Conservation (phyloP, 2,113 vertebrate genomes). For the Hassar affinis region DNA sequence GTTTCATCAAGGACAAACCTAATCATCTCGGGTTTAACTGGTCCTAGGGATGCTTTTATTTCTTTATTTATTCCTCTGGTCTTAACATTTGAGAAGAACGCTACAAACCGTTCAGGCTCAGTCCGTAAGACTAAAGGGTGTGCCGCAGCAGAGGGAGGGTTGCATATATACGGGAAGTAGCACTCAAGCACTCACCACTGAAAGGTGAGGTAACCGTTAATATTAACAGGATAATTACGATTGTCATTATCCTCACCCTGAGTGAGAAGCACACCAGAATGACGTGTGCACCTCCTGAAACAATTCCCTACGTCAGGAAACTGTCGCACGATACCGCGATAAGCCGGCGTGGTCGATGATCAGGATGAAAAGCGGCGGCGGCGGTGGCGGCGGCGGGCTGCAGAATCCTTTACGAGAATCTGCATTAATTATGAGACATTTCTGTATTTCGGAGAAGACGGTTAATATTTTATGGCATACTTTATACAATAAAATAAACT, state of each 20-base stretch:
- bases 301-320: not conserved
- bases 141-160: not conserved
- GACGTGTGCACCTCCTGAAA: not conserved
- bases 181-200: not conserved
- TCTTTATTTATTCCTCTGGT: slow-evolving; percentile 39
- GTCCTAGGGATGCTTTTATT: slow-evolving; percentile 57
- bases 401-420: not conserved
- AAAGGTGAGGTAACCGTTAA: not conserved
- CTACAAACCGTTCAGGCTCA: not conserved
- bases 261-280: not conserved
- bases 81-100: slow-evolving; percentile 19
- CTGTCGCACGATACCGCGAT: not conserved
- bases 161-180: not conserved
- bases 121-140: slow-evolving; percentile 32
- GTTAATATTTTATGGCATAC: not conserved
- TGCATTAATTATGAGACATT: not conserved
- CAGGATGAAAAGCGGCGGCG: not conserved
- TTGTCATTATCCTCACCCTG: not conserved
- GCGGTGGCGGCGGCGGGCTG: not conserved
- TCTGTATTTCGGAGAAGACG: not conserved
- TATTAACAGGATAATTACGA: slow-evolving; percentile 11
- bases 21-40: slow-evolving; percentile 67
- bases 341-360: not conserved
- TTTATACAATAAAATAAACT: not conserved
- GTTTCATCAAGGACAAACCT: slow-evolving; percentile 72